Conservation (phyloP, 1,140 invertebrate genomes). For the Saccostrea cuccullata region DNA sequence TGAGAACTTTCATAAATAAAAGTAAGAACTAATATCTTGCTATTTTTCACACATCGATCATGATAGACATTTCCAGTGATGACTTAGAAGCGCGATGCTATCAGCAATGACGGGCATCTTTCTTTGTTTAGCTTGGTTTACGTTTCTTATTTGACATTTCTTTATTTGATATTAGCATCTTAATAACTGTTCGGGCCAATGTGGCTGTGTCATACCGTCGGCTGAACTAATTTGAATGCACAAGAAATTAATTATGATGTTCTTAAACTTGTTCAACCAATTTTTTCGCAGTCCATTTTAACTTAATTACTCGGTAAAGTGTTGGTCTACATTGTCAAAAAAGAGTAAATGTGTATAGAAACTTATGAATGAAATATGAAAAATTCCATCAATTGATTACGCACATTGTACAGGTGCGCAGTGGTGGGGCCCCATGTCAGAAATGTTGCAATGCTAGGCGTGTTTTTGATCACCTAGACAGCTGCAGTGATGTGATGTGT, state of each 20-base stretch:
- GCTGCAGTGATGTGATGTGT: slow-evolving; percentile 27
- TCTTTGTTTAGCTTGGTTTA: not conserved
- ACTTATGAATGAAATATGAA: slow-evolving; percentile 33
- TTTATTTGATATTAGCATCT: slow-evolving; percentile 36
- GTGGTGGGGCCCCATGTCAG: slow-evolving; percentile 3
- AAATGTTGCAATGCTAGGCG: slow-evolving; percentile 34
- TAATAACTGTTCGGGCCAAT: slow-evolving; percentile 18
- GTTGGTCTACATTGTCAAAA: not conserved
- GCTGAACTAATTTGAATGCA: slow-evolving; percentile 18
- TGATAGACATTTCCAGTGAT: slow-evolving; percentile 9
- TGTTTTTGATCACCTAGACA: slow-evolving; percentile 32
- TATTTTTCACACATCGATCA: slow-evolving; percentile 37
- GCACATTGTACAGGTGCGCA: slow-evolving; percentile 9
- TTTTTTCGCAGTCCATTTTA: not conserved
- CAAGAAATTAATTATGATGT: slow-evolving; percentile 30
- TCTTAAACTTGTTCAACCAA: not conserved
- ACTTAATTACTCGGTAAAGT: not conserved
- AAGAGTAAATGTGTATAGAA: not conserved
- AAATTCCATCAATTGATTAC: slow-evolving; percentile 15
- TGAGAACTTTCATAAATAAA: slow-evolving; percentile 26
- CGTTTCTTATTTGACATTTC: slow-evolving; percentile 27
- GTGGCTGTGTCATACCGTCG: slow-evolving; percentile 2
- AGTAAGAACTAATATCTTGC: slow-evolving; percentile 24
- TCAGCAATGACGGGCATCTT: not conserved
- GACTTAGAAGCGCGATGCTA: slow-evolving; percentile 7